Percentiles rank a stretch among this genome's conserved stretches.
Conservation (phyloP, 1,140 invertebrate species). For the Bombus confusus region DNA sequence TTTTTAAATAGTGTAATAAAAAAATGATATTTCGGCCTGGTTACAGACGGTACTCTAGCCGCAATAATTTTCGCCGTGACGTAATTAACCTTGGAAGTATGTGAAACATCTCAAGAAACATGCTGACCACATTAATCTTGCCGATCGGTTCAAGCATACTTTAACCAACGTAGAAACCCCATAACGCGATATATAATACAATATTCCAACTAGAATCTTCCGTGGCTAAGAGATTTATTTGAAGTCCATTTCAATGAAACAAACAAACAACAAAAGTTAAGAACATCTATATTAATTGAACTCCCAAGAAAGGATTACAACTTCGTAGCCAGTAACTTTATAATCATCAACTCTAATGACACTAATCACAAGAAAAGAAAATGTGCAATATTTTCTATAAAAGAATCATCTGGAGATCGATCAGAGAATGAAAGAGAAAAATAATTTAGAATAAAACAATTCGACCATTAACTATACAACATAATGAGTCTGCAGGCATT, state of each 20-base stretch:
- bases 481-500: conserved; percentile 39
- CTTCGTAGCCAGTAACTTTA: too few species aligned
- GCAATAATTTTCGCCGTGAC: conserved; percentile 74
- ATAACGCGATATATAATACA: conserved; percentile 7
- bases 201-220: background rate
- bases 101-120: conserved; percentile 80
- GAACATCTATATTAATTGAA: too few species aligned
- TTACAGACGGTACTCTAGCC: conserved; percentile 34
- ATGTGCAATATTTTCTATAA: too few species aligned
- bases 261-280: too few species aligned
- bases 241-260: background rate
- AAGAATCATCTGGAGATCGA: too few species aligned
- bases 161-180: conserved; percentile 38
- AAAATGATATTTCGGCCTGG: background rate
- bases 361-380: too few species aligned
- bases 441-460: background rate
- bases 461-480: background rate
- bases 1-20: background rate
- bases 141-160: conserved; percentile 68
- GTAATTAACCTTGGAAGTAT: conserved; percentile 80
- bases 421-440: background rate
- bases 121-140: conserved; percentile 80
- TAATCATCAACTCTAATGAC: too few species aligned
- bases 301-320: too few species aligned
- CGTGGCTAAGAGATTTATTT: background rate